These are phyloP conservation scores for Microtus oregoni DNA, from an alignment of 2,113 vertebrate genomes.

Conservation along the genomic window DNA sequence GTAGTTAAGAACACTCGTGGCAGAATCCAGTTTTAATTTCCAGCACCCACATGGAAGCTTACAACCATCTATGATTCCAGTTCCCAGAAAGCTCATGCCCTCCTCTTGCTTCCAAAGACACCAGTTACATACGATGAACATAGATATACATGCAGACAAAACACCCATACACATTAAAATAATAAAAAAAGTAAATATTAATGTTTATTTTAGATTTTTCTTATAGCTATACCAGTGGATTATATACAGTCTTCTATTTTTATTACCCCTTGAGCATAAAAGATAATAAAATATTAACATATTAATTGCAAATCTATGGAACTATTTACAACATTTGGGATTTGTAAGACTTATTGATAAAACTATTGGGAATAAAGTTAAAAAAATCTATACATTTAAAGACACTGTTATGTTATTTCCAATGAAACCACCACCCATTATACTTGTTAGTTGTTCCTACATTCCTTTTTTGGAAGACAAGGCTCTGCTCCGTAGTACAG, in stretches of 20 bases:
- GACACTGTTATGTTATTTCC: background rate
- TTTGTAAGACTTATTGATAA: background rate
- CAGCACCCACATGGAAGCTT: too few species aligned
- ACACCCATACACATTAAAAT: background rate
- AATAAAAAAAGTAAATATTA: background rate
- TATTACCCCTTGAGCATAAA: background rate
- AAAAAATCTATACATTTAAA: background rate
- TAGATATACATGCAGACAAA: background rate
- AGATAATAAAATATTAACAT: background rate
- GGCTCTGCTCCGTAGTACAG: background rate
- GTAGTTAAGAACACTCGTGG: too few species aligned
- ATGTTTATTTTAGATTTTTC: background rate
- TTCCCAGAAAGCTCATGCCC: background rate
- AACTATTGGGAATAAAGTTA: background rate
- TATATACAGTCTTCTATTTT: background rate
- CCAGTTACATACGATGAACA: fast-evolving
- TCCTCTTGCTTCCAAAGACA: background rate
- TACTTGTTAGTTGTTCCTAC: background rate
- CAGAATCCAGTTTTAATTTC: background rate
- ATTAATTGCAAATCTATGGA: background rate
- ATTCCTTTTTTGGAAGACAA: background rate
- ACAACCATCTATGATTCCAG: background rate
- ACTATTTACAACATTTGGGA: background rate
- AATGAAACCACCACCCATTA: background rate
- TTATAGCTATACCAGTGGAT: background rate